A percentile compares a stretch with the other conserved stretches of the same genome.
Evolutionary conservation across 2,888 invertebrate genomes (phyloP).

Genomic region (Nebria brevicollis): DNA sequence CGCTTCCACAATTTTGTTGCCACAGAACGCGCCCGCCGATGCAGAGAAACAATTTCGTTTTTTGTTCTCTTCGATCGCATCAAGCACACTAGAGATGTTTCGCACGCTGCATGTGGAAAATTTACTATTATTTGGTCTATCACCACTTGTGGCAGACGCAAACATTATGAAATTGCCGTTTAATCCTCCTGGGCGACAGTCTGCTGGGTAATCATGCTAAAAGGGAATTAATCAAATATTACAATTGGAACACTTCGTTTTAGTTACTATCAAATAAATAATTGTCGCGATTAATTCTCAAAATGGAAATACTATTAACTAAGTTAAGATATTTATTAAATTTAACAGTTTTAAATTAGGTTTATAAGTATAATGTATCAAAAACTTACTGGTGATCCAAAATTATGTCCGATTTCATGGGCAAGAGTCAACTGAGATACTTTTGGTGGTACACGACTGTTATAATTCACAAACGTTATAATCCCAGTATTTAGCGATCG

Average conservation of each 20-base stretch:
- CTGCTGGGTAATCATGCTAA: slow-evolving; percentile 93
- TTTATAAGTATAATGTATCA: not conserved
- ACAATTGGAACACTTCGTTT: not conserved
- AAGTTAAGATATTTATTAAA: too few relatives aligned
- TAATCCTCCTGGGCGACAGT: slow-evolving; percentile 89
- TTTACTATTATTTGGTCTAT: slow-evolving; percentile 96
- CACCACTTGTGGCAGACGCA: slow-evolving; percentile 98
- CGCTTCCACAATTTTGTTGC: slow-evolving; percentile 97
- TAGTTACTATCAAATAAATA: not conserved
- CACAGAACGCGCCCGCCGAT: slow-evolving; percentile 96
- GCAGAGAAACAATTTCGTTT: slow-evolving; percentile 94
- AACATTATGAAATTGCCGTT: slow-evolving; percentile 99
- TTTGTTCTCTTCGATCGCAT: slow-evolving; percentile 89
- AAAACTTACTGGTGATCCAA: slow-evolving; percentile 90
- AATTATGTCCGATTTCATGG: slow-evolving; percentile 99
- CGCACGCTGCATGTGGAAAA: slow-evolving; percentile 95
- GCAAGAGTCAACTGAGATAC: slow-evolving; percentile 97
- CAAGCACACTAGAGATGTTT: slow-evolving; percentile 93
- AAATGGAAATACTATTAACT: too few relatives aligned
- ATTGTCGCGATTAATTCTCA: not conserved
- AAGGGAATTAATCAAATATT: slow-evolving; percentile 46
- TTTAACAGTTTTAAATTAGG: not conserved
- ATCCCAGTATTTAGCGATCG: slow-evolving; percentile 97
- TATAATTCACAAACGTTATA: slow-evolving; percentile 98
- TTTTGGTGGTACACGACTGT: slow-evolving; percentile 94